Evolutionary conservation across 2,797 vertebrate genomes (phyloP).

Genomic region (Columba guinea): DNA sequence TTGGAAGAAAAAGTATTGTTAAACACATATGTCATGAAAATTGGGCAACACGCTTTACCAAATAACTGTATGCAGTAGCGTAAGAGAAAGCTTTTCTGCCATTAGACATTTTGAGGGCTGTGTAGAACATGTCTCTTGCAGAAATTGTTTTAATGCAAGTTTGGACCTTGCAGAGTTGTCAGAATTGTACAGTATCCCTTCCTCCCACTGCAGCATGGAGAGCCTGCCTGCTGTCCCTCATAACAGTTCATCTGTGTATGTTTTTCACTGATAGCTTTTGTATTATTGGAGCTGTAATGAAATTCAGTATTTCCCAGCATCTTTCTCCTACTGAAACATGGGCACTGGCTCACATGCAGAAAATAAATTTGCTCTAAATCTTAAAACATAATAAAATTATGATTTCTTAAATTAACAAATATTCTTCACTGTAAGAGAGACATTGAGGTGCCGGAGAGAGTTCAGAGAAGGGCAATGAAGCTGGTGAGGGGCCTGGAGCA

Average conservation of each 20-base stretch:
- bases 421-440: too few species aligned
- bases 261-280: background rate
- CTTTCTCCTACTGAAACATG: background rate
- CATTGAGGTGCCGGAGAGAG: too few species aligned
- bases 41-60: background rate
- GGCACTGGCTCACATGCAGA: background rate
- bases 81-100: background rate
- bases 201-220: background rate
- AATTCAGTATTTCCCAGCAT: background rate
- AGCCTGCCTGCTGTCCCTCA: background rate
- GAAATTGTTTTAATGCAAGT: background rate
- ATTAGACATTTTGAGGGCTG: background rate
- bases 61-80: rapidly evolving
- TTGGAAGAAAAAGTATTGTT: background rate
- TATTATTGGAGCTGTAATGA: background rate
- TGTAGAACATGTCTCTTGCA: background rate
- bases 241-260: rapidly evolving
- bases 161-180: background rate
- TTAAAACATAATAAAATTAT: background rate
- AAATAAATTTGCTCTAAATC: background rate
- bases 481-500: too few species aligned
- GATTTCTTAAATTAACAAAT: background rate
- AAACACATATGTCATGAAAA: background rate
- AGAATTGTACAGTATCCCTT: background rate
- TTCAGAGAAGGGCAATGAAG: too few species aligned